Conservation (phyloP, 1,140 invertebrate species). For the Drosophila melanica region DNA sequence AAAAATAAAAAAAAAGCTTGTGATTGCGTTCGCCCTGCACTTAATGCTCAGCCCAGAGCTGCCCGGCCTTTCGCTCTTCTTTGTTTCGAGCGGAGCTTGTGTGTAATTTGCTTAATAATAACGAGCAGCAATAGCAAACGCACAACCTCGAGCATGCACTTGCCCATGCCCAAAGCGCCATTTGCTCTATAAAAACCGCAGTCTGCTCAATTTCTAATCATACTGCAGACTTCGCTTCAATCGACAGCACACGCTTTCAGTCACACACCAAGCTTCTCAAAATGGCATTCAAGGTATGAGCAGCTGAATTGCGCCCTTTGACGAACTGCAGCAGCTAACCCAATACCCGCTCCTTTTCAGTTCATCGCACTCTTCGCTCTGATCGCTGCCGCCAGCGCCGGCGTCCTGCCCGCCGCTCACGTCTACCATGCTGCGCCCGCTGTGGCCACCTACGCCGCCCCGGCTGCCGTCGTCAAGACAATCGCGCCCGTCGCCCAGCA, state of each 20-base stretch:
- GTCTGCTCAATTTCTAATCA: slow-evolving; percentile 36
- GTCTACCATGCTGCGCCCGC: slow-evolving; percentile 67
- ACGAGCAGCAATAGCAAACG: slow-evolving; percentile 23
- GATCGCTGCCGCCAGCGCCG: slow-evolving; percentile 69
- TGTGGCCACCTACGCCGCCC: slow-evolving; percentile 40
- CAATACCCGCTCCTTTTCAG: slow-evolving; percentile 13
- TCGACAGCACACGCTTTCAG: slow-evolving; percentile 28
- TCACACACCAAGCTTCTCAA: slow-evolving; percentile 32
- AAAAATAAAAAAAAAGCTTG: slow-evolving; percentile 16
- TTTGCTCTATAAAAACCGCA: slow-evolving; percentile 40
- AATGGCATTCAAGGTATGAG: slow-evolving; percentile 74
- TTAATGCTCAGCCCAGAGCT: slow-evolving; percentile 17
- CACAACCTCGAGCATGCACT: slow-evolving; percentile 50
- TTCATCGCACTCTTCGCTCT: slow-evolving; percentile 74
- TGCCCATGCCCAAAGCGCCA: slow-evolving; percentile 16
- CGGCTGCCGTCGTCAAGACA: slow-evolving; percentile 48
- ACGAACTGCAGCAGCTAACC: background rate
- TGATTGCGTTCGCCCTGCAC: slow-evolving; percentile 57
- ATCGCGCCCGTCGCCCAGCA: slow-evolving; percentile 53
- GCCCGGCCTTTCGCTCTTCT: slow-evolving; percentile 61
- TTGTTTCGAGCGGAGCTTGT: slow-evolving; percentile 45
- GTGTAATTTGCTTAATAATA: slow-evolving; percentile 44
- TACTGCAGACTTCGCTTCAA: slow-evolving; percentile 31
- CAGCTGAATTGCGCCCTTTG: background rate
- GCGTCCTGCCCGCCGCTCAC: slow-evolving; percentile 64